These are phyloP conservation scores for Mamestra configurata DNA, from an alignment of 1,140 invertebrate species.

Conservation along the genomic window DNA sequence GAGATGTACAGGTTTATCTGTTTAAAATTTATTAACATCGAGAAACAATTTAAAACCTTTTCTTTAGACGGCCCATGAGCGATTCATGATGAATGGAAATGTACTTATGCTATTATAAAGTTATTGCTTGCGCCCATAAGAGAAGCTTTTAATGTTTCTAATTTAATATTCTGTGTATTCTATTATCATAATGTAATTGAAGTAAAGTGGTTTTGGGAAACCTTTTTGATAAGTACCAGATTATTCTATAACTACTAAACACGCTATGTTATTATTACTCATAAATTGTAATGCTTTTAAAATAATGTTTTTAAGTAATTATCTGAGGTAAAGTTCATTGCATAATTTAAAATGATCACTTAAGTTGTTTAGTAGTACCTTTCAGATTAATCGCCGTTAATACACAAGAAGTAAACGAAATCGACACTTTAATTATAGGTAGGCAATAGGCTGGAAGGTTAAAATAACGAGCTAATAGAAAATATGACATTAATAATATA, in stretches of 20 bases:
- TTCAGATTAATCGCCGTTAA: slow-evolving; percentile 40
- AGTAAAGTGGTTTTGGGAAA: slow-evolving; percentile 40
- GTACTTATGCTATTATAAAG: slow-evolving; percentile 73
- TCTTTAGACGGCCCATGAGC: slow-evolving; percentile 81
- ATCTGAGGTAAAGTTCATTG: slow-evolving; percentile 11
- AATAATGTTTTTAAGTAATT: slow-evolving; percentile 26
- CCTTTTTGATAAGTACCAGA: not conserved
- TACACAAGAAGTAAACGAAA: slow-evolving; percentile 3
- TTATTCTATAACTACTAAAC: slow-evolving; percentile 35
- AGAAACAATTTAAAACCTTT: slow-evolving; percentile 87
- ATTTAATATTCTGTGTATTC: slow-evolving; percentile 52
- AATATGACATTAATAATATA: slow-evolving; percentile 31
- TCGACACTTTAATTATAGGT: slow-evolving; percentile 29
- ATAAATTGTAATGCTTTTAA: slow-evolving; percentile 38
- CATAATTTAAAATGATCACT: slow-evolving; percentile 35
- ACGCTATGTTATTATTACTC: slow-evolving; percentile 34
- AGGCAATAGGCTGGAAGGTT: slow-evolving; percentile 10
- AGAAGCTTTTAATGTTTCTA: slow-evolving; percentile 60
- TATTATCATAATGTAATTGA: slow-evolving; percentile 40
- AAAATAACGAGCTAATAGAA: slow-evolving; percentile 36
- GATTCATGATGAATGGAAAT: slow-evolving; percentile 83
- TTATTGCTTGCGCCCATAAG: slow-evolving; percentile 71
- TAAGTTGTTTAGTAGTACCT: slow-evolving; percentile 16
- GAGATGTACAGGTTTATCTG: slow-evolving; percentile 87
- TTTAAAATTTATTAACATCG: slow-evolving; percentile 88